phyloP scores from a whole-genome alignment of 2,113 vertebrate species.

The Euleptes europaea region DNA sequence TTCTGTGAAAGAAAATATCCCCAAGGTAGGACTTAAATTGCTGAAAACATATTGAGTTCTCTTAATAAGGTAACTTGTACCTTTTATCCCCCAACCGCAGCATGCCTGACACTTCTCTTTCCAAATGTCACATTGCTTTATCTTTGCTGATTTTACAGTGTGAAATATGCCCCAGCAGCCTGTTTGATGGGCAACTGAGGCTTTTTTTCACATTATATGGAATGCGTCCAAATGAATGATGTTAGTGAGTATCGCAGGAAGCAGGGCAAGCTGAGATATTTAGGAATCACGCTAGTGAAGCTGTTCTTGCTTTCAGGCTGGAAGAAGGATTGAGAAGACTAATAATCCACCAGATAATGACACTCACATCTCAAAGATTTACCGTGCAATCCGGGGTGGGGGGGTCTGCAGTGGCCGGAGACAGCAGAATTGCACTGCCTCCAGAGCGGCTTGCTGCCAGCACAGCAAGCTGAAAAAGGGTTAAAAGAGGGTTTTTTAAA shows the following conservation, averaged over 20 bases:
- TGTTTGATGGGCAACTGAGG: neutral
- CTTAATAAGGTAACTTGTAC: neutral
- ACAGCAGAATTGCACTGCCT: too few species aligned
- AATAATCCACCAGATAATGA: neutral
- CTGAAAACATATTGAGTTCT: neutral
- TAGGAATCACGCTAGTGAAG: too few species aligned
- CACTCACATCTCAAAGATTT: neutral
- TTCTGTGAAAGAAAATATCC: neutral
- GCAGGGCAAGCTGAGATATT: neutral
- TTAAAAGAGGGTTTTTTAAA: too few species aligned
- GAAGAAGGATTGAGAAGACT: neutral
- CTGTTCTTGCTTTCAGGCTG: neutral
- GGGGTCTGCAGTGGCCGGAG: too few species aligned
- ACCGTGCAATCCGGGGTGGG: too few species aligned
- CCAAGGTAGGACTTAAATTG: neutral
- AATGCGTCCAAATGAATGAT: too few species aligned
- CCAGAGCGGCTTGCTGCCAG: too few species aligned
- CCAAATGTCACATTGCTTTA: neutral
- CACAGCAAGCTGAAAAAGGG: too few species aligned
- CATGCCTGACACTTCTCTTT: neutral
- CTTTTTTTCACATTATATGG: neutral
- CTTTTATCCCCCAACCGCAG: neutral
- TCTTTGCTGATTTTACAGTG: neutral
- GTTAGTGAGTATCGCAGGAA: neutral
- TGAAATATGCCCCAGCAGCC: too few species aligned